Conservation (phyloP, 2,113 vertebrate species). For the Neoarius graeffei region DNA sequence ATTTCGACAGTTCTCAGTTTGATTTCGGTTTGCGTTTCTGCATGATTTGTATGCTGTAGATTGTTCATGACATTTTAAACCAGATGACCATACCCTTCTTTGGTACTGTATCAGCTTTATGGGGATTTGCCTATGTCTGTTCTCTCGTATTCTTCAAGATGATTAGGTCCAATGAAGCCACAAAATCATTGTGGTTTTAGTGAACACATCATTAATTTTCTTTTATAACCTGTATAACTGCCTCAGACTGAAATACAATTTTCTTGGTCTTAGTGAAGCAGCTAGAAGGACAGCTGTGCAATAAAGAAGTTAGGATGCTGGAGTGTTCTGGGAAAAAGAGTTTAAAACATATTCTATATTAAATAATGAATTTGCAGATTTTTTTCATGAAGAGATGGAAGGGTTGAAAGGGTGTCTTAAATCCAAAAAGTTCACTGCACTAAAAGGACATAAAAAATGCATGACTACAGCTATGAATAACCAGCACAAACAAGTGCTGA, state of each 20-base stretch:
- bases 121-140: not conserved
- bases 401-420: conserved; percentile 19
- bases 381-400: conserved; percentile 18
- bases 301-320: not conserved
- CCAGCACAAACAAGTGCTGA: conserved; percentile 4
- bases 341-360: not conserved
- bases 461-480: conserved; percentile 19
- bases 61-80: conserved; percentile 1
- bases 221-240: conserved; percentile 3
- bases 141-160: not conserved
- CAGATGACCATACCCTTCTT: not conserved
- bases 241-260: conserved; percentile 5
- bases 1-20: not conserved
- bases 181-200: not conserved
- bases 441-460: conserved; percentile 3
- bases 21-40: not conserved
- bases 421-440: conserved; percentile 40
- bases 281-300: conserved; percentile 34
- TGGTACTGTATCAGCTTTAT: not conserved
- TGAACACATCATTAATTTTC: conserved; percentile 4
- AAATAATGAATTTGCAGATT: conserved; percentile 32
- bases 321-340: not conserved
- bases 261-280: not conserved
- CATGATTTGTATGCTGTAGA: not conserved
- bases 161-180: not conserved